Conservation (phyloP, 2,797 vertebrate genomes). For the Pachyuromys duprasi region DNA sequence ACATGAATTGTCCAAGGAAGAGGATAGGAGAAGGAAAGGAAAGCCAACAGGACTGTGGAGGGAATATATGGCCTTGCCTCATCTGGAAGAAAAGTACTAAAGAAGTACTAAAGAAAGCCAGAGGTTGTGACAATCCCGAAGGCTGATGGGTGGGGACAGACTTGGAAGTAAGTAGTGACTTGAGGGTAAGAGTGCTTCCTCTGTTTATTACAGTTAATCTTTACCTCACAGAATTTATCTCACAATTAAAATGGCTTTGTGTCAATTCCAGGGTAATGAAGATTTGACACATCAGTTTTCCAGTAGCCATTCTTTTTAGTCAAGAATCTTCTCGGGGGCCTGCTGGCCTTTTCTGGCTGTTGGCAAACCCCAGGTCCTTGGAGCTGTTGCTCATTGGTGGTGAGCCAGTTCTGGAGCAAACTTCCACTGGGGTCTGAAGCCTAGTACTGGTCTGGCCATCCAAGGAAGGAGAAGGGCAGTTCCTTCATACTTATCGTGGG, state of each 20-base stretch:
- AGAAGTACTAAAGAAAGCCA: neutral
- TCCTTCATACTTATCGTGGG: neutral
- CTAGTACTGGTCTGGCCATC: neutral
- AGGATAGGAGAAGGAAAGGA: neutral
- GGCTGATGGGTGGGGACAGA: neutral
- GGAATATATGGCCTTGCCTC: neutral
- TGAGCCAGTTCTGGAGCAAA: neutral
- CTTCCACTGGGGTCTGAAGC: neutral
- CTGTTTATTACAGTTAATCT: neutral
- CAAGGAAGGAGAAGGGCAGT: neutral
- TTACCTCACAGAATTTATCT: neutral
- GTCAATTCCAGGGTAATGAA: neutral
- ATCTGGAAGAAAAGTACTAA: neutral
- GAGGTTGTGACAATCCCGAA: neutral
- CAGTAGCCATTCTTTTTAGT: neutral
- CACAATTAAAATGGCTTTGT: neutral
- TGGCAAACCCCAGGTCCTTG: neutral
- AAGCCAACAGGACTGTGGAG: neutral
- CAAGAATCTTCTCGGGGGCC: neutral
- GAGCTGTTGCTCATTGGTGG: neutral
- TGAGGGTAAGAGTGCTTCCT: neutral
- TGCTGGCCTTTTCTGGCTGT: neutral
- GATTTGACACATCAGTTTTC: slow-evolving; percentile 1
- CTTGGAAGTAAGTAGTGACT: too few species aligned
- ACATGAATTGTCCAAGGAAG: neutral